Percentiles rank a stretch among this genome's conserved stretches.
phyloP scores from a whole-genome alignment of 2,797 vertebrate species.

The Glyptemys insculpta region DNA sequence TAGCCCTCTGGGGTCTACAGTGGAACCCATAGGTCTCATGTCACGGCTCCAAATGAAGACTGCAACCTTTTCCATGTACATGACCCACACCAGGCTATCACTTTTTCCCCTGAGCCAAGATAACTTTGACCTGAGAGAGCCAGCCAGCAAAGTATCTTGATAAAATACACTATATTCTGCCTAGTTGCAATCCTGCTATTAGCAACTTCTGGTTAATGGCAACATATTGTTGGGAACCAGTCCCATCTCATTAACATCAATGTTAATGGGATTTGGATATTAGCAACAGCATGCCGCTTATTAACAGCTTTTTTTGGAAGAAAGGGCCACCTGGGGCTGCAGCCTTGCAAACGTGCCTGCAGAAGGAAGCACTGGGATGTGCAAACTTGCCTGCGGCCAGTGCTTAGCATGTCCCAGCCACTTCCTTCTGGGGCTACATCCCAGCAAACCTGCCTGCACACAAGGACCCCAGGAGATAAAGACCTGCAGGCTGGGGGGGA shows the following conservation, averaged over 20 bases:
- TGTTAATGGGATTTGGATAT: background rate
- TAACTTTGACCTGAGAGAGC: background rate
- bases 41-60: rapidly evolving
- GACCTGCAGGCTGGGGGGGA: too few species aligned
- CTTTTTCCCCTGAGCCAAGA: background rate
- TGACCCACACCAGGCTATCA: background rate
- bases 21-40: background rate
- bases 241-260: background rate
- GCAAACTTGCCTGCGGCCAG: background rate
- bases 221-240: background rate
- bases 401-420: background rate
- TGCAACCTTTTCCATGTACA: background rate
- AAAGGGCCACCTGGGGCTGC: too few species aligned
- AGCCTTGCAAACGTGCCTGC: too few species aligned
- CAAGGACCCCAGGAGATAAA: too few species aligned
- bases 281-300: background rate
- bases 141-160: background rate
- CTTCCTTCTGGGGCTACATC: background rate
- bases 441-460: background rate
- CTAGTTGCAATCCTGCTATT: background rate
- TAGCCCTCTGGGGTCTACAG: background rate
- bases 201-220: background rate
- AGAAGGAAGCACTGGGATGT: background rate
- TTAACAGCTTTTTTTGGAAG: background rate
- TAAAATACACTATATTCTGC: background rate